These are phyloP conservation scores for Andrena hattorfiana DNA, from an alignment of 2,888 invertebrate species.

Conservation along the genomic window DNA sequence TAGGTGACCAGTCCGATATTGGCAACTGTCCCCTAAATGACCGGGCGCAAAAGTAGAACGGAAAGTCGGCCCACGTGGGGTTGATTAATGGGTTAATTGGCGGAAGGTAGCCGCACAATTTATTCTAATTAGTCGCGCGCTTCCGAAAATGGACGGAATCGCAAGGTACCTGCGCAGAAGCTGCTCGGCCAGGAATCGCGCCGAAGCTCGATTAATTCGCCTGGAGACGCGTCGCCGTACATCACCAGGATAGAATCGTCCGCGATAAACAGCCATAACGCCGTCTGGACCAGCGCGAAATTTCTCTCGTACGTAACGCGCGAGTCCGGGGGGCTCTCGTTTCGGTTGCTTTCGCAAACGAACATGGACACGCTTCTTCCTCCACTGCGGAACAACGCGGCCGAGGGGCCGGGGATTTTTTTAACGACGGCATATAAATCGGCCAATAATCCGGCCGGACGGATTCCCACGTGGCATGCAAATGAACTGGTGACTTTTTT, in stretches of 20 bases:
- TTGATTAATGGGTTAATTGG: constrained; percentile 35
- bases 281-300: constrained; percentile 19
- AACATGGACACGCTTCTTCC: neutral
- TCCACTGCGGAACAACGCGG: constrained; percentile 9
- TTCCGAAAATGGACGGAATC: neutral
- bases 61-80: constrained; percentile 1
- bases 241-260: constrained; percentile 45
- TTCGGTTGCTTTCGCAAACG: constrained; percentile 35
- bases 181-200: neutral
- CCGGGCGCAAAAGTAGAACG: constrained; percentile 4
- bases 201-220: constrained; percentile 37
- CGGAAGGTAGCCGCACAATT: constrained; percentile 20
- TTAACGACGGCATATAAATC: constrained; percentile 76
- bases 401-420: constrained; percentile 54
- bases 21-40: constrained; percentile 4
- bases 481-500: constrained; percentile 72
- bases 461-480: constrained; percentile 77
- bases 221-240: neutral
- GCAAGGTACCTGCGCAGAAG: neutral
- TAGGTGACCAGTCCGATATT: no score
- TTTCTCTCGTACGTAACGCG: constrained; percentile 40
- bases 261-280: constrained; percentile 41
- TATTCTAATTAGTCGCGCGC: constrained; percentile 20
- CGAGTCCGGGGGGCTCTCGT: constrained; percentile 7
- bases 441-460: constrained; percentile 73